These are phyloP conservation scores for Streptopelia turtur DNA, from an alignment of 2,797 vertebrate genomes.

Conservation along the genomic window DNA sequence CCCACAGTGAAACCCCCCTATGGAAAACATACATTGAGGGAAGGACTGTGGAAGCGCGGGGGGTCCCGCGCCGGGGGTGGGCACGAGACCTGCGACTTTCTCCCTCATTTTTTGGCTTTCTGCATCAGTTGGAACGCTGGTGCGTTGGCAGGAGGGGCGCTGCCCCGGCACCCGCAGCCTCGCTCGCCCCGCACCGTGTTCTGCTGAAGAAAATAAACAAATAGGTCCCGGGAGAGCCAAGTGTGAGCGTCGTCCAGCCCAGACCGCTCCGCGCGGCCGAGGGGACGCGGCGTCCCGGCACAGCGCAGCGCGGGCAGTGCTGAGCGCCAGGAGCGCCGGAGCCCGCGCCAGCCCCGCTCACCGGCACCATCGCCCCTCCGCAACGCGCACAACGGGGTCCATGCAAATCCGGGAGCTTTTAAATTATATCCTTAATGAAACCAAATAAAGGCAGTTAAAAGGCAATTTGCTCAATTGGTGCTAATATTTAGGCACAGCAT, in stretches of 20 bases:
- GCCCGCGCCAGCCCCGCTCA: slow-evolving; percentile 64
- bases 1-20: neutral
- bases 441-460: slow-evolving; percentile 88
- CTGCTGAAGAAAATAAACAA: slow-evolving; percentile 63
- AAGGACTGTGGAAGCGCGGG: neutral
- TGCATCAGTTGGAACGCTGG: neutral
- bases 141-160: neutral
- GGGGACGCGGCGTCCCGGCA: neutral
- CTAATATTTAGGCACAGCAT: slow-evolving; percentile 88
- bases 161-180: slow-evolving; percentile 31
- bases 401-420: slow-evolving; percentile 84
- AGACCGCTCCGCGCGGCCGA: slow-evolving; percentile 36
- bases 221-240: slow-evolving; percentile 57
- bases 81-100: fast-evolving
- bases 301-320: neutral
- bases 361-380: slow-evolving; percentile 15
- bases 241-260: neutral
- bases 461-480: slow-evolving; percentile 87
- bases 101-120: neutral
- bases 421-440: slow-evolving; percentile 87
- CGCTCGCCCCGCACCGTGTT: slow-evolving; percentile 58
- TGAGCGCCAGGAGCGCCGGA: slow-evolving; percentile 56
- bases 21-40: neutral
- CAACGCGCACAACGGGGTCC: slow-evolving; percentile 80
- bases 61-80: neutral